Evolutionary conservation across 2,888 invertebrate genomes (phyloP), one percentile per base, ranked within the genome.

Genomic region (Glaucopsyche alexis): DNA sequence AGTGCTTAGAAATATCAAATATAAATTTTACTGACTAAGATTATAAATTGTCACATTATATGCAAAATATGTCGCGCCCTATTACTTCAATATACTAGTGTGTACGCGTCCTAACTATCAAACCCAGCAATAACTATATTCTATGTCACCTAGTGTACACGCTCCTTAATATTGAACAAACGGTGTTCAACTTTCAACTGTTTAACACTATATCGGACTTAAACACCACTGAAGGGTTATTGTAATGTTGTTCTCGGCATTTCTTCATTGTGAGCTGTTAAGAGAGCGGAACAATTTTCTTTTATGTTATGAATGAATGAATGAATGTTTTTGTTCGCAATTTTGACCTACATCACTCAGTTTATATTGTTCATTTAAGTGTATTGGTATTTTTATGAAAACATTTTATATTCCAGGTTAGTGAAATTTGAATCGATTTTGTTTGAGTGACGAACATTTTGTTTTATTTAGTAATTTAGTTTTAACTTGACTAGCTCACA

Each of bases 241-340:
- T 67, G 45, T 67, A 67, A 67, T 45, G 67, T 67, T 45, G 67
- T 67, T 45, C 45, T 19, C 19, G n/a, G 42, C 7, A 76, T 75
- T 78, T 50, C 73, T 78, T 77, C 76, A 76, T 77, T 75, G 77
- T 74, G 74, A 64, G 66, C 76, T 72, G 74, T 76, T 78, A 73
- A 72, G 71, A 74, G 74, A 76, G 75, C 73, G 72, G 72, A 72
- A 76, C 73, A 75, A 77, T 75, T 77, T 76, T 72, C 73, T 75
- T 72, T 72, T 71, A 60, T 71, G 55, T 71, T 71, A 71, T 55
- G 71, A 71, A 71, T 71, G 71, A 60, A 52, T 71, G 50, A 50
- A 55, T 71, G 71, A 71, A 71, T 71, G 50, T 71, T 71, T 55
- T 42, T 60, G 60, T 60, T 60, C 60, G 60, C 60, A 60, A 60